Evolutionary conservation across 2,888 invertebrate genomes (phyloP), one percentile per base, ranked within the genome.

Genomic region (Agrotis segetum): DNA sequence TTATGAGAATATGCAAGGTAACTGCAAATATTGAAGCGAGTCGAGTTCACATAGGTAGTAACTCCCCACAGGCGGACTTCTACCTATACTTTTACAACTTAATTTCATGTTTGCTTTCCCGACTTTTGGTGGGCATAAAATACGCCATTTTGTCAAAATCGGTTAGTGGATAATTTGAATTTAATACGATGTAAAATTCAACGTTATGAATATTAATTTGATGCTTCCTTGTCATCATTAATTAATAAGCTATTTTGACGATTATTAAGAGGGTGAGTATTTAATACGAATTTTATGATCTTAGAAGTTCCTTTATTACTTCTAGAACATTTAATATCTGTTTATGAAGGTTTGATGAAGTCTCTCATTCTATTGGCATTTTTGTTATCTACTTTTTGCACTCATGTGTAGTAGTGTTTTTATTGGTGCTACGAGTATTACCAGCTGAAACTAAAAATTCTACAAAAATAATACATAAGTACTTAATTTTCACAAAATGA

Each of bases 11-110:
- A 1, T 44, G 40, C 13, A 14, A 47, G 7, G 24, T 24, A 17
- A 56, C 24, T 49, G 29, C 17, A 58, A 7, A 40, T n/a, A 40
- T n/a, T 13, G 44, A 56, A 24, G 24, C 53, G 67, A 68, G 52
- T 66, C 46, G 72, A 59, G 73, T 65, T 59, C 40, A 1, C 50
- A 19, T 81, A n/a, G n/a, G n/a, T n/a, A 63, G 81, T 83, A 69
- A 9, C 34, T 56, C 46, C 61, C 56, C 58, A 67, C 73, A 46
- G 77, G 61, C 50, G 66, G 46, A 74, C 74, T 72, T 53, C 19
- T 67, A 69, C 60, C 62, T 75, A 79, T 62, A 72, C 69, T 79
- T 81, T 79, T 79, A 79, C 76, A 82, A 82, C 73, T 73, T 72
- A 77, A 82, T 82, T 82, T 67, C 78, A 71, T 78, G 78, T 81